Conservation (phyloP, 2,888 invertebrate species). For the Rhorus exstirpatorius region DNA sequence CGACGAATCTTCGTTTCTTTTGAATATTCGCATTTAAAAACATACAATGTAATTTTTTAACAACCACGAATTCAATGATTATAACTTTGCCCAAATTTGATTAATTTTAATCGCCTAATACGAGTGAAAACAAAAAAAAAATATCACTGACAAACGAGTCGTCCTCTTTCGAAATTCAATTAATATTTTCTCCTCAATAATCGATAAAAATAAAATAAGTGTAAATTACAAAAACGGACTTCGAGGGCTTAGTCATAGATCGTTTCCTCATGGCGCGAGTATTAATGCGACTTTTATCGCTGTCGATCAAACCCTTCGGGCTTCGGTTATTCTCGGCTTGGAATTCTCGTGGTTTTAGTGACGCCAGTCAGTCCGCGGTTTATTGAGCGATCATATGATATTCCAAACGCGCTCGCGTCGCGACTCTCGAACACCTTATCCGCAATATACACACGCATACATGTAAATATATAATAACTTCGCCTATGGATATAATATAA, state of each 20-base stretch:
- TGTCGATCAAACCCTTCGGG: background rate
- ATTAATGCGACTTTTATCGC: constrained; percentile 35
- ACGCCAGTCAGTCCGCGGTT: constrained; percentile 68
- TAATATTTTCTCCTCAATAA: no score
- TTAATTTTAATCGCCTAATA: no score
- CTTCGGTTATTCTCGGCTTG: constrained; percentile 5
- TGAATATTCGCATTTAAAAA: no score
- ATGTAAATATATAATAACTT: constrained; percentile 27
- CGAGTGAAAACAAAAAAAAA: no score
- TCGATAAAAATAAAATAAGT: background rate
- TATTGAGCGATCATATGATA: constrained; percentile 68
- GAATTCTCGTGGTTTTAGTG: constrained; percentile 61
- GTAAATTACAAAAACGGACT: background rate
- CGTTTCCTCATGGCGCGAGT: constrained; percentile 27
- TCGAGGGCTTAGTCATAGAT: constrained; percentile 1
- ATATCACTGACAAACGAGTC: no score
- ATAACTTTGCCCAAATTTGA: no score
- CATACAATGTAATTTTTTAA: no score
- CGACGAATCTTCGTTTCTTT: no score
- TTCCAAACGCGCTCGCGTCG: constrained; percentile 57
- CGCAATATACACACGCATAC: background rate
- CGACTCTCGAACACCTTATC: constrained; percentile 46
- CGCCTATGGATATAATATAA: constrained; percentile 47
- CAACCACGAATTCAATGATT: no score
- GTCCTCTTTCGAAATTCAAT: no score